Conservation (phyloP, 2,888 invertebrate species). For the Philhelius pedissequus region DNA sequence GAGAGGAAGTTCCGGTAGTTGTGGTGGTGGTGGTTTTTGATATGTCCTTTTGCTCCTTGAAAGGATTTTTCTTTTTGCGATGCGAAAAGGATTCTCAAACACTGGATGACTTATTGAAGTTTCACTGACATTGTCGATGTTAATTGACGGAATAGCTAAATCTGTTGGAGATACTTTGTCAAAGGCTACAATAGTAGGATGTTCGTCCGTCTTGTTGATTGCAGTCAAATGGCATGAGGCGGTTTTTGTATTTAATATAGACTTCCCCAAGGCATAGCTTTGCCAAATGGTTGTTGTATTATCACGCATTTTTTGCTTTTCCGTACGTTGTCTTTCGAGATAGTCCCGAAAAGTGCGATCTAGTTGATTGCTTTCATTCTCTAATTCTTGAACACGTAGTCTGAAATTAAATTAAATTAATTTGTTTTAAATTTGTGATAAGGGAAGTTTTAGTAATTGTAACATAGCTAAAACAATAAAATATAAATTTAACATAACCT, state of each 20-base stretch:
- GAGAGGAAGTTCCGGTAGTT: constrained; percentile 22
- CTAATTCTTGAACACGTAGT: constrained; percentile 75
- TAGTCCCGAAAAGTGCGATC: constrained; percentile 75
- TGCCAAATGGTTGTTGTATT: constrained; percentile 67
- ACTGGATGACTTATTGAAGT: constrained; percentile 2
- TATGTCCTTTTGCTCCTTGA: constrained; percentile 37
- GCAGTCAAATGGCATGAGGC: background rate
- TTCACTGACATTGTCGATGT: constrained; percentile 33
- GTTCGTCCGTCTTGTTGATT: background rate
- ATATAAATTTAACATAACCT: too few relatives aligned
- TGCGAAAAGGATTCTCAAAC: constrained; percentile 69
- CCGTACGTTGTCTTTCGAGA: constrained; percentile 71
- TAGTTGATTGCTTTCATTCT: constrained; percentile 76
- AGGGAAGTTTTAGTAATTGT: too few relatives aligned
- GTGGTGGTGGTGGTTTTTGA: constrained; percentile 14
- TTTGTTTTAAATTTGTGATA: too few relatives aligned
- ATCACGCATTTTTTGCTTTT: constrained; percentile 65
- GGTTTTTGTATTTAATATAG: constrained; percentile 53
- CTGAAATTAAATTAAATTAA: constrained; percentile 68
- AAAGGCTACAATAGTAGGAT: background rate
- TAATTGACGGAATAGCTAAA: constrained; percentile 27
- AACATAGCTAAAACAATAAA: too few relatives aligned
- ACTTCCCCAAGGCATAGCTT: constrained; percentile 68
- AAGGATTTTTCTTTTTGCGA: constrained; percentile 42
- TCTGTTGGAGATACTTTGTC: background rate